A percentile compares a stretch with the other conserved stretches of the same genome.
These are phyloP conservation scores for Pteria penguin DNA, from an alignment of 2,888 invertebrate genomes.

Conservation along the genomic window DNA sequence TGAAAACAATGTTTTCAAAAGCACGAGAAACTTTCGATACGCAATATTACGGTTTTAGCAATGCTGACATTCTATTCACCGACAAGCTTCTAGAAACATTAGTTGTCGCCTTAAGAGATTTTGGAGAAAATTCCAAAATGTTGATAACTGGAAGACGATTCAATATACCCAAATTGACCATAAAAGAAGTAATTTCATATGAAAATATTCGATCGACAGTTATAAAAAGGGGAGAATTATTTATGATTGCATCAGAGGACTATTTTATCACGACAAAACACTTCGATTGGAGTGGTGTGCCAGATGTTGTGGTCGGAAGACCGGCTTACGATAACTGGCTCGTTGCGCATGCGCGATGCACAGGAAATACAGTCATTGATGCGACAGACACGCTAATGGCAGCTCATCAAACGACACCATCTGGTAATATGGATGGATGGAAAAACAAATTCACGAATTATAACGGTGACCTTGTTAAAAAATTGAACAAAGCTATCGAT, in stretches of 20 bases:
- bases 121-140: slow-evolving; percentile 8
- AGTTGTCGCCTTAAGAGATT: not conserved
- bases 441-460: slow-evolving; percentile 29
- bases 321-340: slow-evolving; percentile 48
- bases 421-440: slow-evolving; percentile 36
- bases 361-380: slow-evolving; percentile 33
- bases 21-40: slow-evolving; percentile 28
- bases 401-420: slow-evolving; percentile 41
- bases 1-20: slow-evolving; percentile 30
- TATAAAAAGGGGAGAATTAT: slow-evolving; percentile 28
- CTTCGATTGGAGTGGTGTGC: slow-evolving; percentile 36
- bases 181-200: slow-evolving; percentile 33
- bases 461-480: slow-evolving; percentile 28
- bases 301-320: slow-evolving; percentile 38
- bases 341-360: slow-evolving; percentile 34
- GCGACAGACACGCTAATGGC: slow-evolving; percentile 33
- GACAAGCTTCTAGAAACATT: slow-evolving; percentile 27
- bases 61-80: slow-evolving; percentile 36
- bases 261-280: slow-evolving; percentile 39
- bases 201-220: slow-evolving; percentile 23
- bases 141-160: slow-evolving; percentile 39
- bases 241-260: slow-evolving; percentile 33
- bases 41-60: slow-evolving; percentile 26
- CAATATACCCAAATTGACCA: slow-evolving; percentile 32
- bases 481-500: not conserved